phyloP scores from a whole-genome alignment of 1,140 invertebrate species.

The Teleogryllus occipitalis region DNA sequence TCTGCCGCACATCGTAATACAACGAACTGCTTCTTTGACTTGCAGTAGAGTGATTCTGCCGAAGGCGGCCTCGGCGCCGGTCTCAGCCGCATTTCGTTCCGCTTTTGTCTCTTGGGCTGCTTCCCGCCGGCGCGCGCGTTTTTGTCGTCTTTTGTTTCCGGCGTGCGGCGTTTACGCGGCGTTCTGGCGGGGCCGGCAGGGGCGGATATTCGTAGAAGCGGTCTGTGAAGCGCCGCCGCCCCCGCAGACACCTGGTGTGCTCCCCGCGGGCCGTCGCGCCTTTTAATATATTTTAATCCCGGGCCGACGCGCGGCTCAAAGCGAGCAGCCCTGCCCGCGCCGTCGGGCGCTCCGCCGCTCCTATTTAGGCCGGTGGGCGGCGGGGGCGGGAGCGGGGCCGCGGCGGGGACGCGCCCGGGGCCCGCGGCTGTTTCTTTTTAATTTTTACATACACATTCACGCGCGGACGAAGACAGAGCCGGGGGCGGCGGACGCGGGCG shows the following conservation, averaged over 20 bases:
- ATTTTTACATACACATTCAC: no score
- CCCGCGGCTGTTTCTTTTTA: no score
- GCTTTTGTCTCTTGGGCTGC: not conserved
- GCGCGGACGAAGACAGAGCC: no score
- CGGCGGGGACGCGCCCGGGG: no score
- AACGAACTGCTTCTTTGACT: no score
- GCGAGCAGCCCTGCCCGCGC: not conserved
- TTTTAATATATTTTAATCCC: not conserved
- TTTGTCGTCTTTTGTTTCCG: conserved; percentile 1
- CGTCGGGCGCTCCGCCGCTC: not conserved
- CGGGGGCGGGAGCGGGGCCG: no score
- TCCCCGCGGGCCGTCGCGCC: not conserved
- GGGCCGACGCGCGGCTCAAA: not conserved
- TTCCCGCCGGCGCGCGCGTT: not conserved
- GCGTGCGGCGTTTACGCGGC: not conserved
- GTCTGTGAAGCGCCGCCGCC: not conserved
- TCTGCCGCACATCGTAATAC: no score
- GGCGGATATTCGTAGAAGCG: not conserved
- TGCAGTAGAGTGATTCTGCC: not conserved
- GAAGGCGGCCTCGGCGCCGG: no score
- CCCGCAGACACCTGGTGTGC: not conserved
- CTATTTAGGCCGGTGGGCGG: not conserved
- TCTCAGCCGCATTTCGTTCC: not conserved
- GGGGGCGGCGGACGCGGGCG: no score
- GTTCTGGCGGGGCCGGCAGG: not conserved